These are phyloP conservation scores for Thamnophis sirtalis DNA, from an alignment of 2,113 vertebrate genomes.

Conservation along the genomic window DNA sequence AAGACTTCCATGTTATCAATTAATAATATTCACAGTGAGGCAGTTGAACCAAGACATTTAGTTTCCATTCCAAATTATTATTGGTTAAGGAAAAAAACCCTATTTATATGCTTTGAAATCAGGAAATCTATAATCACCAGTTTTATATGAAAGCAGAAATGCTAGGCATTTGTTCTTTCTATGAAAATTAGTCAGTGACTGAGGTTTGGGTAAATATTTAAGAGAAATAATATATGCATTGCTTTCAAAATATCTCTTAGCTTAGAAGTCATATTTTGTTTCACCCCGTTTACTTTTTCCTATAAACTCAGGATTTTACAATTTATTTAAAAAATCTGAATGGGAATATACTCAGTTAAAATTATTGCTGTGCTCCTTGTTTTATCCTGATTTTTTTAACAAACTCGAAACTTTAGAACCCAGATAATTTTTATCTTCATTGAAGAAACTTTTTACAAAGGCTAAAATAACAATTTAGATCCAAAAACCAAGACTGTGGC, in stretches of 20 bases:
- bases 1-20: not conserved
- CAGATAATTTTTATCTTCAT: not conserved
- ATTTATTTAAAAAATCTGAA: not conserved
- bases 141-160: not conserved
- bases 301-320: not conserved
- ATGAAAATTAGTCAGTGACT: not conserved
- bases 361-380: not conserved
- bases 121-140: not conserved
- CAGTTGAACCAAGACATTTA: not conserved
- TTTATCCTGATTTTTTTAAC: not conserved
- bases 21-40: not conserved
- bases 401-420: not conserved
- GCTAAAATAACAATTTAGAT: not conserved
- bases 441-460: not conserved
- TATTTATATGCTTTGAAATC: not conserved
- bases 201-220: not conserved
- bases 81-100: not conserved
- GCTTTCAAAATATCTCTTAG: not conserved
- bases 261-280: not conserved
- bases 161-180: not conserved
- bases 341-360: not conserved
- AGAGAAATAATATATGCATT: not conserved
- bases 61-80: not conserved
- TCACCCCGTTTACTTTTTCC: not conserved
- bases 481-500: not conserved